A percentile compares a stretch with the other conserved stretches of the same genome.
Conservation (phyloP, 2,797 vertebrate genomes). For the Adrianichthys oophorus region DNA sequence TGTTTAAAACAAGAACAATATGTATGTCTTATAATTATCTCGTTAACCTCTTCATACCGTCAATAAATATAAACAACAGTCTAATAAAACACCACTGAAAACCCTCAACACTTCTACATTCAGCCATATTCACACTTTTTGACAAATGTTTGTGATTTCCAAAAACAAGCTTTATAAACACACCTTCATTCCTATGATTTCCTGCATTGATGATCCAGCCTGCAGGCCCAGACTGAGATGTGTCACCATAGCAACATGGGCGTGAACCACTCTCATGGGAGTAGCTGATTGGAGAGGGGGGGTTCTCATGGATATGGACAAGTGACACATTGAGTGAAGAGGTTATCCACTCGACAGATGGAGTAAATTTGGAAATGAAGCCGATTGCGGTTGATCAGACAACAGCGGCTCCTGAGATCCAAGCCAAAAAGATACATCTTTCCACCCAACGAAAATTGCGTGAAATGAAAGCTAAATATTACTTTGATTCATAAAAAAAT, state of each 20-base stretch:
- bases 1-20: neutral
- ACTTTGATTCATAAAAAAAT: neutral
- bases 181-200: constrained; percentile 59
- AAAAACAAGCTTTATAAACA: constrained; percentile 33
- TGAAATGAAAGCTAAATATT: constrained; percentile 10
- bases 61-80: neutral
- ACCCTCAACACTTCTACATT: no score
- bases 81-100: neutral
- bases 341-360: constrained; percentile 15
- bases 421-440: constrained; percentile 9
- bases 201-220: constrained; percentile 59
- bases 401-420: constrained; percentile 11
- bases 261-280: constrained; percentile 54
- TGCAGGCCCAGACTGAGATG: constrained; percentile 44
- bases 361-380: constrained; percentile 8
- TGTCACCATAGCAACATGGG: constrained; percentile 75
- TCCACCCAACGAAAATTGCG: neutral
- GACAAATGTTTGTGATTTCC: constrained; percentile 33
- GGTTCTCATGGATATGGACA: constrained; percentile 45
- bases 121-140: no score
- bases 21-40: neutral
- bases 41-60: neutral
- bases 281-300: constrained; percentile 60
- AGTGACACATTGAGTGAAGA: constrained; percentile 41
- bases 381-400: constrained; percentile 21